A percentile compares a stretch with the other conserved stretches of the same genome.
These are phyloP conservation scores for Drosophila ogumai DNA, from an alignment of 1,140 invertebrate species.

Conservation along the genomic window DNA sequence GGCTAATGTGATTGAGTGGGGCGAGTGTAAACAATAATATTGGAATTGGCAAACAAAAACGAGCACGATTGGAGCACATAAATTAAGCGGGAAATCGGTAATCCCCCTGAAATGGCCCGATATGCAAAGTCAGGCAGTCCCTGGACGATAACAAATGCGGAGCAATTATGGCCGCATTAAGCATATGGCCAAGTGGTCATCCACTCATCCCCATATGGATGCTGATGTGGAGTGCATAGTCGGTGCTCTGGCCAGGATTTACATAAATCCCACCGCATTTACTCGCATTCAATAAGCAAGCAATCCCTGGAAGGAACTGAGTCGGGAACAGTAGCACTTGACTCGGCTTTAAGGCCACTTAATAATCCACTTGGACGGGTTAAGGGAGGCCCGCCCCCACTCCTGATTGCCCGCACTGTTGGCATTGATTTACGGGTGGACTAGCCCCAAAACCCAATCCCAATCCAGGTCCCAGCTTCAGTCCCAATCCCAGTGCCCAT, in stretches of 20 bases:
- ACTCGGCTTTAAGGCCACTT: conserved; percentile 79
- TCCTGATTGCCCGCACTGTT: conserved; percentile 62
- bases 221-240: conserved; percentile 27
- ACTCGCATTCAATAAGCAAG: conserved; percentile 64
- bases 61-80: conserved; percentile 50
- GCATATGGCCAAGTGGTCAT: conserved; percentile 54
- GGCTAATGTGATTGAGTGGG: conserved; percentile 67
- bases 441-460: conserved; percentile 16
- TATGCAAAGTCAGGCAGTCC: conserved; percentile 53
- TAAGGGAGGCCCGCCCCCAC: conserved; percentile 21
- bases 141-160: conserved; percentile 67
- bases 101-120: conserved; percentile 38
- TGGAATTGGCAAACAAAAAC: conserved; percentile 60
- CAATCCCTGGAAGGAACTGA: neutral
- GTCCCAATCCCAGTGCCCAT: conserved; percentile 25
- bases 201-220: conserved; percentile 15
- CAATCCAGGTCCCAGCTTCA: neutral
- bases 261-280: conserved; percentile 73
- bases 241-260: conserved; percentile 50
- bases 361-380: conserved; percentile 70
- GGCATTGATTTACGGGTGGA: conserved; percentile 76
- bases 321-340: conserved; percentile 36
- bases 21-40: conserved; percentile 62
- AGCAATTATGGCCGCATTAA: conserved; percentile 74
- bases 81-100: conserved; percentile 50